Percentiles rank a stretch among this genome's conserved stretches.
phyloP scores from a whole-genome alignment of 2,888 invertebrate species.

The Chrysina gloriosa region DNA sequence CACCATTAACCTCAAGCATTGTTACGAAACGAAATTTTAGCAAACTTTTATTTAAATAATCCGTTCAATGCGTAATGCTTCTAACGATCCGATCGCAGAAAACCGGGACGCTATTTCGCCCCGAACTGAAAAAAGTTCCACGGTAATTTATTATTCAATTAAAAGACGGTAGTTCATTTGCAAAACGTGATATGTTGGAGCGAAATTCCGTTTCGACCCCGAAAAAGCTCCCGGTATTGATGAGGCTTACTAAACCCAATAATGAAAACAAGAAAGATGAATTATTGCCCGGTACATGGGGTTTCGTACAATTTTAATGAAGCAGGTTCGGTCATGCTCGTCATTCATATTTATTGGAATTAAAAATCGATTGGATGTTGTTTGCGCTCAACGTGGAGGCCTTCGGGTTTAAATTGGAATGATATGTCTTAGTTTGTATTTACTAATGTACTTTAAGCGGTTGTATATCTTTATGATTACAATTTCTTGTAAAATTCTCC shows the following conservation, averaged over 20 bases:
- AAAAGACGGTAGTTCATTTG: conserved; percentile 39
- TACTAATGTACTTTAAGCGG: neutral
- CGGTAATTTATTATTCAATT: conserved; percentile 39
- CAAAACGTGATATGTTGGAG: conserved; percentile 18
- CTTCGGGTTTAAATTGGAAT: too few species aligned
- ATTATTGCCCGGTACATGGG: conserved; percentile 18
- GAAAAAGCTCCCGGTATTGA: conserved; percentile 17
- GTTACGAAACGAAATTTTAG: neutral
- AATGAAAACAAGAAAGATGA: conserved; percentile 35
- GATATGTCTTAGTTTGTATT: too few species aligned
- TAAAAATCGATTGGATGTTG: conserved; percentile 2
- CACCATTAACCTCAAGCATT: neutral
- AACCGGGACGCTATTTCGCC: neutral
- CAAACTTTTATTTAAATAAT: neutral
- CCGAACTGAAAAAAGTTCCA: neutral
- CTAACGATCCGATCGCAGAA: neutral
- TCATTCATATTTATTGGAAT: conserved; percentile 24
- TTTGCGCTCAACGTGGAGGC: neutral
- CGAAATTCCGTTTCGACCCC: conserved; percentile 1
- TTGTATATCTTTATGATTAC: too few species aligned
- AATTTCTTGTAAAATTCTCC: too few species aligned
- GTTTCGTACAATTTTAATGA: conserved; percentile 10
- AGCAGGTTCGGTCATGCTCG: neutral
- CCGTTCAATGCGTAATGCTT: neutral
- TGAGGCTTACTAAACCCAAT: conserved; percentile 12